Conservation (phyloP, 53 echinoderm and acorn worm genomes). For the Mesocentrotus franciscanus region DNA sequence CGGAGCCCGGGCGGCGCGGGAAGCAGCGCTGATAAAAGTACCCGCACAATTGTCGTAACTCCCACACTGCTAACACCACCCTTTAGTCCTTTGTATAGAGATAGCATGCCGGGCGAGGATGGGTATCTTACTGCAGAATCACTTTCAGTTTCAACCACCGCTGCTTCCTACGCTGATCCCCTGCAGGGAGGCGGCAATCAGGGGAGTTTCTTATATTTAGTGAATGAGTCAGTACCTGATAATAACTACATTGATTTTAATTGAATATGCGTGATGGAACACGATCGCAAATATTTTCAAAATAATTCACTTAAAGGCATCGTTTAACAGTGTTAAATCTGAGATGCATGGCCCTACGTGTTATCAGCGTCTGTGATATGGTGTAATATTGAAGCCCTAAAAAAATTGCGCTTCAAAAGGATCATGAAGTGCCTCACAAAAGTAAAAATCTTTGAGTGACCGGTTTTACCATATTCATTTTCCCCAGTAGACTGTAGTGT, state of each 20-base stretch:
- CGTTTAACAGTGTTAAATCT: too few relatives aligned
- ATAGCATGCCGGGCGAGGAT: background rate
- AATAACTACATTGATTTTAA: background rate
- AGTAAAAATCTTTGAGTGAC: too few relatives aligned
- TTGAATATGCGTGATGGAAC: background rate
- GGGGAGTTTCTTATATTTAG: background rate
- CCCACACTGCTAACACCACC: background rate
- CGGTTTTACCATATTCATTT: too few relatives aligned
- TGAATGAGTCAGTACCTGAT: background rate
- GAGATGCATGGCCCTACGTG: too few relatives aligned
- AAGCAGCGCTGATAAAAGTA: background rate
- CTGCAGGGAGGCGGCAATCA: background rate
- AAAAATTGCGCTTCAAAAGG: too few relatives aligned
- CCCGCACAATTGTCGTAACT: background rate
- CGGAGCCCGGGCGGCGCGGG: background rate
- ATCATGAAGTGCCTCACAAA: too few relatives aligned
- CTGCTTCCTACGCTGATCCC: background rate
- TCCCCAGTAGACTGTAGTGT: too few relatives aligned
- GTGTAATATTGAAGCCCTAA: too few relatives aligned
- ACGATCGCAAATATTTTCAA: too few relatives aligned
- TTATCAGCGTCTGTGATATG: too few relatives aligned
- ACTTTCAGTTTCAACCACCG: too few relatives aligned
- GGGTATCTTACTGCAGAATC: constrained; percentile 5
- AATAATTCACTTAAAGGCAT: too few relatives aligned
- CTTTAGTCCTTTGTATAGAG: background rate